A percentile compares a stretch with the other conserved stretches of the same genome.
Evolutionary conservation across 2,113 vertebrate species (phyloP).

Genomic region (Brachypodius melanocephalos): DNA sequence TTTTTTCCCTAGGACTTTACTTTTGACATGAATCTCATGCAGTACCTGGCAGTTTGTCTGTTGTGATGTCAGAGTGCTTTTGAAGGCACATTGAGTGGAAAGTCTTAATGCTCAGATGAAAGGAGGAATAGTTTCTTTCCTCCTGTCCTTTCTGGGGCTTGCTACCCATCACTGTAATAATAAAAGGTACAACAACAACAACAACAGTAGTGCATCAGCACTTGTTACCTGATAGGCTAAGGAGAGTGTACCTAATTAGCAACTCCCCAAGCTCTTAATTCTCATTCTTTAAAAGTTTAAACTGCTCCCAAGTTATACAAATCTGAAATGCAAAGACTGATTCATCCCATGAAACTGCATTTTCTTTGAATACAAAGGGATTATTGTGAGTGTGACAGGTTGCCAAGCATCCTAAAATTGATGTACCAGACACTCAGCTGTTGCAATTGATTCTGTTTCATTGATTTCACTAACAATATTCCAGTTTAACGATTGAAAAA

Average conservation of each 20-base stretch:
- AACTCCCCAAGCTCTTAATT: background rate
- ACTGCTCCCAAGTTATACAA: background rate
- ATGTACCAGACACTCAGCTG: background rate
- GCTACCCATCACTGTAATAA: background rate
- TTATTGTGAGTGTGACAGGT: background rate
- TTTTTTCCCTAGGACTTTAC: background rate
- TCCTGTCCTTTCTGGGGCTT: background rate
- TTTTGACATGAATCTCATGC: background rate
- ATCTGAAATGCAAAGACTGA: background rate
- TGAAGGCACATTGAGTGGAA: background rate
- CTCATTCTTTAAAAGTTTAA: background rate
- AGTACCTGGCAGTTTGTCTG: background rate
- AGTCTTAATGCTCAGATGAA: background rate
- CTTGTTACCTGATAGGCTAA: background rate
- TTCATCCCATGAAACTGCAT: background rate
- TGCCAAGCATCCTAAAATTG: background rate
- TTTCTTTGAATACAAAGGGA: background rate
- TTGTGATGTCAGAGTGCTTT: background rate
- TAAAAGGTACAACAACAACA: background rate
- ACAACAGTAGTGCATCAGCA: no score
- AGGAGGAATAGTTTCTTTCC: background rate
- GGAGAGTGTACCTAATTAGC: background rate
- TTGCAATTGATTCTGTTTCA: background rate
- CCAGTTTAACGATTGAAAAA: background rate
- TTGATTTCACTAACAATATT: background rate